Evolutionary conservation across 2,888 invertebrate species (phyloP).

Genomic region (Creontiades dilutus): DNA sequence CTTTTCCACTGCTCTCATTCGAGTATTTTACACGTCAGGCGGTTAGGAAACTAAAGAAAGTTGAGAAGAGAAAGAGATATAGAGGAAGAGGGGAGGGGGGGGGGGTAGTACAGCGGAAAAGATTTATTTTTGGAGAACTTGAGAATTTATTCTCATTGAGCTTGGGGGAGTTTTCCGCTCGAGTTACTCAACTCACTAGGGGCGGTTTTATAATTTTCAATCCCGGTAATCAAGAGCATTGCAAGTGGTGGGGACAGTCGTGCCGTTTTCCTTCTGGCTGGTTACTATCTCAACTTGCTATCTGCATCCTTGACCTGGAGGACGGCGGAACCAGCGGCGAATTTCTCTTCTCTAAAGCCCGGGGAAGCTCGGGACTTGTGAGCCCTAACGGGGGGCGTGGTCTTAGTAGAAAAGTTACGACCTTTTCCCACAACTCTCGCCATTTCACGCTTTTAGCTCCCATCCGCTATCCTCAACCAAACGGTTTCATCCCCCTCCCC

Average conservation of each 20-base stretch:
- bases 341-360: slow-evolving; percentile 24
- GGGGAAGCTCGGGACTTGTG: neutral
- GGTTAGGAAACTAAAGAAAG: too few relatives aligned
- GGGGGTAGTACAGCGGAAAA: neutral
- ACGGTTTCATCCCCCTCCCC: neutral
- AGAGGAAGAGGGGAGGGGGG: too few relatives aligned
- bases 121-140: slow-evolving; percentile 47
- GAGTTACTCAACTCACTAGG: slow-evolving; percentile 20
- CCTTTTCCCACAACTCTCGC: slow-evolving; percentile 40
- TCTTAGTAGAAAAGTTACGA: slow-evolving; percentile 50
- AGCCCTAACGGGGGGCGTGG: slow-evolving; percentile 27
- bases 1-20: too few relatives aligned
- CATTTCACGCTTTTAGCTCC: slow-evolving; percentile 50
- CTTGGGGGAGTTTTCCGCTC: slow-evolving; percentile 34
- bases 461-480: neutral
- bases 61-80: too few relatives aligned
- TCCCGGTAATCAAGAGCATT: slow-evolving; percentile 48
- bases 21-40: too few relatives aligned
- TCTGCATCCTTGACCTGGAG: slow-evolving; percentile 33
- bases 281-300: slow-evolving; percentile 47
- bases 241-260: slow-evolving; percentile 41
- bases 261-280: slow-evolving; percentile 18
- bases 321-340: neutral
- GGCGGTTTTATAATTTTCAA: slow-evolving; percentile 45
- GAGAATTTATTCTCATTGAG: slow-evolving; percentile 37